Percentiles rank a stretch among this genome's conserved stretches.
Conservation (phyloP, 2,888 invertebrate genomes). For the Chironomus tentans region DNA sequence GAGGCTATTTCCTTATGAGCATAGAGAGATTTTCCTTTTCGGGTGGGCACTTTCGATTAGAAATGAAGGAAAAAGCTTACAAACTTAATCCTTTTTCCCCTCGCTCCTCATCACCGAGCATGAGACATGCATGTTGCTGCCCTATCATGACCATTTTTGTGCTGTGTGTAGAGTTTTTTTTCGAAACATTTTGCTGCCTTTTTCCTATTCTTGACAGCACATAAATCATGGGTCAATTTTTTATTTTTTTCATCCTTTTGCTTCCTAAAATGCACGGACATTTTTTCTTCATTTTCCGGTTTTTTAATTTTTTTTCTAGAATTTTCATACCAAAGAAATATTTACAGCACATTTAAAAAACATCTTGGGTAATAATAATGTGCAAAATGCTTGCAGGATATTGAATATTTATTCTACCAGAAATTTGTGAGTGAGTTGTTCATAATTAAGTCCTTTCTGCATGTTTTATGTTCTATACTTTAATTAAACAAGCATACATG, state of each 20-base stretch:
- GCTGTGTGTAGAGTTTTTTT: slow-evolving; percentile 10
- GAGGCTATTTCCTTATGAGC: slow-evolving; percentile 11
- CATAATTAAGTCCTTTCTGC: no score
- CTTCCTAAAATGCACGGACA: background rate
- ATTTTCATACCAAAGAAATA: background rate
- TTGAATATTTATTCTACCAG: no score
- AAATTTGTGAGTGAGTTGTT: no score
- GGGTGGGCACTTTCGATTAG: slow-evolving; percentile 2
- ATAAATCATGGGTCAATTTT: slow-evolving; percentile 24
- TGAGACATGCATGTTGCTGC: background rate
- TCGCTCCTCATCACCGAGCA: slow-evolving; percentile 13
- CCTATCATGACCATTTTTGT: background rate
- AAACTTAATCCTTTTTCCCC: slow-evolving; percentile 23
- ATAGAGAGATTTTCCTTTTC: background rate
- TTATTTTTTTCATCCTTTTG: background rate
- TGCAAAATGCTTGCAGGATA: no score
- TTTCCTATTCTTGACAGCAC: background rate
- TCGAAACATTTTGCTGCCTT: background rate
- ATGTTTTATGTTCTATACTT: no score
- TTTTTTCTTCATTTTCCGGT: slow-evolving; percentile 18
- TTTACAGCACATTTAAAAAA: no score
- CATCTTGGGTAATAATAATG: no score
- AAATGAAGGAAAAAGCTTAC: background rate
- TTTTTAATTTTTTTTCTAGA: background rate
- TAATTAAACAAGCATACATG: no score